Percentiles rank a stretch among this genome's conserved stretches.
Evolutionary conservation across 2,797 vertebrate species (phyloP).

Genomic region (Pseudochaenichthys georgianus): DNA sequence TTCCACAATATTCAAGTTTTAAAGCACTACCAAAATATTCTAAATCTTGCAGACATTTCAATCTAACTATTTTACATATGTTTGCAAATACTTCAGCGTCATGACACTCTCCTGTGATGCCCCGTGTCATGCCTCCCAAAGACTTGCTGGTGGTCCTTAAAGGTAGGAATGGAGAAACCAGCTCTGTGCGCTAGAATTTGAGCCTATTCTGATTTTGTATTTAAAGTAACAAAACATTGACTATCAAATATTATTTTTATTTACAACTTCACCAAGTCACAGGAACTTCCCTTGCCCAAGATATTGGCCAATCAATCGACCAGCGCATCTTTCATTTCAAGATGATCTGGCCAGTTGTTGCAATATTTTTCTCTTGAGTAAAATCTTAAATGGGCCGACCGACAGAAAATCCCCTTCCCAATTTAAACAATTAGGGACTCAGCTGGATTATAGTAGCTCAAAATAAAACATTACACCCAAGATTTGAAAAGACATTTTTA

Average conservation of each 20-base stretch:
- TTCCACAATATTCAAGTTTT: slow-evolving; percentile 2
- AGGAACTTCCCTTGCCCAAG: too few relatives aligned
- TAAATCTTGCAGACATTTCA: background rate
- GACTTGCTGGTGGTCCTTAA: background rate
- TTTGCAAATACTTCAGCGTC: background rate
- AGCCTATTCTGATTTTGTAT: too few relatives aligned
- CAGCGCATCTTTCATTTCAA: too few relatives aligned
- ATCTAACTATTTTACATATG: background rate
- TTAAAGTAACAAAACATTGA: too few relatives aligned
- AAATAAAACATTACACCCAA: background rate
- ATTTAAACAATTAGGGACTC: background rate
- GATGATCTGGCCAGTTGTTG: background rate
- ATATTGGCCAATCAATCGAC: too few relatives aligned
- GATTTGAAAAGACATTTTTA: background rate
- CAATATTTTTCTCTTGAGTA: too few relatives aligned
- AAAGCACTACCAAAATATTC: background rate
- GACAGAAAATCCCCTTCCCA: background rate
- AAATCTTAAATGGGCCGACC: background rate
- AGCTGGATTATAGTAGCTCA: background rate
- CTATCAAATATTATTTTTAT: too few relatives aligned
- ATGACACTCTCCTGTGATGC: background rate
- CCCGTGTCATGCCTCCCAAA: background rate
- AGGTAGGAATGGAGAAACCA: too few relatives aligned
- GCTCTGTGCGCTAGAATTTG: too few relatives aligned
- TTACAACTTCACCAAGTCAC: too few relatives aligned